Evolutionary conservation across 2,113 vertebrate genomes (phyloP).

Genomic region (Bubalus kerabau): DNA sequence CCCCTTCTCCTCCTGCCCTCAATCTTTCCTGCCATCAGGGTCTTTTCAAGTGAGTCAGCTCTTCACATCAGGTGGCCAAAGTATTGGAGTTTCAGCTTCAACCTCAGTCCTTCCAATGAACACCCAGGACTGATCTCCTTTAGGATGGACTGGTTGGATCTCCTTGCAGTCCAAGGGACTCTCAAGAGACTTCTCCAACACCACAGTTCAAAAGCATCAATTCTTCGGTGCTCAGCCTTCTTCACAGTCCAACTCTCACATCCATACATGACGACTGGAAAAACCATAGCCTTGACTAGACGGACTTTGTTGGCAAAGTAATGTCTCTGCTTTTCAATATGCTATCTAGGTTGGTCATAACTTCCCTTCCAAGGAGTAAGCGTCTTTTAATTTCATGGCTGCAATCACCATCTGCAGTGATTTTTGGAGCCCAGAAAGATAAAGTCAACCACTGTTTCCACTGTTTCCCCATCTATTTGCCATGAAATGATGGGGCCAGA

Average conservation of each 20-base stretch:
- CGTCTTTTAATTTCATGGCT: not conserved
- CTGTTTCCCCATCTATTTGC: not conserved
- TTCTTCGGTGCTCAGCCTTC: not conserved
- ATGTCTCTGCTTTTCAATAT: not conserved
- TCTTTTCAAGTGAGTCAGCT: too few species aligned
- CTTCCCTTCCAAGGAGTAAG: not conserved
- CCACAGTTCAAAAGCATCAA: not conserved
- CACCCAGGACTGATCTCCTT: too few species aligned
- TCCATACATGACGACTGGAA: not conserved
- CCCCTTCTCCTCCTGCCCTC: too few species aligned
- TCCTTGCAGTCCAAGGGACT: too few species aligned
- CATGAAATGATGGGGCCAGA: accelerated
- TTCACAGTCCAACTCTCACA: not conserved
- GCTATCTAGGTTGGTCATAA: not conserved
- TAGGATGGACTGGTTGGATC: too few species aligned
- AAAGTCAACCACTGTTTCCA: not conserved
- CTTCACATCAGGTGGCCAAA: too few species aligned
- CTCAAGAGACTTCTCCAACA: not conserved
- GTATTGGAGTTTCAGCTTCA: too few species aligned
- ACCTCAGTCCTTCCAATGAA: too few species aligned
- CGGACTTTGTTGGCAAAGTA: accelerated
- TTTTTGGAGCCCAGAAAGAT: not conserved
- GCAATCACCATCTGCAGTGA: not conserved
- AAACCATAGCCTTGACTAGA: not conserved
- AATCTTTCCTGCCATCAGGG: too few species aligned